Base-by-base conservation (phyloP, 1,140 invertebrate genomes). In the Apocrypta bakeri region DNA sequence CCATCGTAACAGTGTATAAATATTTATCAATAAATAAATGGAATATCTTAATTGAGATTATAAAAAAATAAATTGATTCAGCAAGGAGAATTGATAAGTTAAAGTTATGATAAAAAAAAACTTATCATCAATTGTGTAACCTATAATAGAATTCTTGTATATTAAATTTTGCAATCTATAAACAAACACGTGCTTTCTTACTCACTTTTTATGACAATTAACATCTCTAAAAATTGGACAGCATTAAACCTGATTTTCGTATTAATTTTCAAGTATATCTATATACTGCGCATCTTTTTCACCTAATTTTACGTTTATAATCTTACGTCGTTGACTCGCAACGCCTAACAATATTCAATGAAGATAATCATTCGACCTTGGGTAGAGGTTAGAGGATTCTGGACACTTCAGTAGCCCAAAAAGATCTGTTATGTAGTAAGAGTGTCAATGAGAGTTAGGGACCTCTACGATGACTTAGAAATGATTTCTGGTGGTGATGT, bases 391-490 rank as follows among this genome's bases (percentile, higher is more conserved):
- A 68, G 21, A 85, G 84, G 84, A 88, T 82, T 86, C 83, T 86
- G 86, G 83, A 80, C 83, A 87, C 85, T 85, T 85, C 79, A 40
- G 79, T 85, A 85, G 85, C 84, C 86, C 87, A 86, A 56, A 56
- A 84, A 64, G 25, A 87, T 87, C 85, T 75, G 84, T 83, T 86
- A 84, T 85, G 69, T 75, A 87, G 42, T 48, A 75, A 37, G 73
- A 48, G 73, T 83, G 63, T 4, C 42, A 82, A 61, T 64, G 76
- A 31, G 71, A 33, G 61, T 6, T 17, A 73, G 31, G 82, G 61
- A 77, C 81, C 84, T 91, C 90, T 92, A 92, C 88, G 91, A 91
- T 63, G 90, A 90, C 87, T 92, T 88, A 74, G 90, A 81, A 71
- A 85, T 85, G 82, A 91, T 87, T 86, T 90, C 91, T 69, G 87